These are phyloP conservation scores for Saturnia pavonia DNA, from an alignment of 2,888 invertebrate genomes.

Conservation along the genomic window DNA sequence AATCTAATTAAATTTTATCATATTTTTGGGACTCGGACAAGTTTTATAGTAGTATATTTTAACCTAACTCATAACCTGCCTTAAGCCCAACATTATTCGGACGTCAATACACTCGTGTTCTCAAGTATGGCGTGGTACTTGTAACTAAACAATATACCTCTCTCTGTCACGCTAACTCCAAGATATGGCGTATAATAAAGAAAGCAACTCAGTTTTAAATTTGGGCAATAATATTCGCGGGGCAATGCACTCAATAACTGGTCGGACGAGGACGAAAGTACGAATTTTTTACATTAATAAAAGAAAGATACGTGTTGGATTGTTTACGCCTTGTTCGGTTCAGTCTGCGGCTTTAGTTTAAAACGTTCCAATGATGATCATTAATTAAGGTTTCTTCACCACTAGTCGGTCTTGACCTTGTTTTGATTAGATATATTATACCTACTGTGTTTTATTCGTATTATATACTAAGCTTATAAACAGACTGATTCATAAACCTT, in stretches of 20 bases:
- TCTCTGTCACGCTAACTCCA: conserved; percentile 49
- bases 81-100: conserved; percentile 70
- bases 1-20: conserved; percentile 14
- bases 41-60: conserved; percentile 34
- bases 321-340: conserved; percentile 17
- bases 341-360: neutral
- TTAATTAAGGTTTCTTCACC: neutral
- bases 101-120: conserved; percentile 63
- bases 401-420: neutral
- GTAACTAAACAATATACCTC: conserved; percentile 58
- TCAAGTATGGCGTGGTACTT: conserved; percentile 41
- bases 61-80: conserved; percentile 77
- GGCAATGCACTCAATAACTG: conserved; percentile 76
- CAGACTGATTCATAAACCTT: neutral
- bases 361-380: neutral
- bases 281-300: conserved; percentile 69
- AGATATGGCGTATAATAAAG: conserved; percentile 48
- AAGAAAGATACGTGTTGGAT: conserved; percentile 56
- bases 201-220: conserved; percentile 65
- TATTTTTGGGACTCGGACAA: neutral
- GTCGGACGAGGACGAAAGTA: conserved; percentile 79
- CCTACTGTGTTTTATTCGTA: neutral
- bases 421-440: neutral
- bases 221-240: conserved; percentile 66
- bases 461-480: neutral